phyloP scores from a whole-genome alignment of 2,113 vertebrate genomes.

The Scatophagus argus region DNA sequence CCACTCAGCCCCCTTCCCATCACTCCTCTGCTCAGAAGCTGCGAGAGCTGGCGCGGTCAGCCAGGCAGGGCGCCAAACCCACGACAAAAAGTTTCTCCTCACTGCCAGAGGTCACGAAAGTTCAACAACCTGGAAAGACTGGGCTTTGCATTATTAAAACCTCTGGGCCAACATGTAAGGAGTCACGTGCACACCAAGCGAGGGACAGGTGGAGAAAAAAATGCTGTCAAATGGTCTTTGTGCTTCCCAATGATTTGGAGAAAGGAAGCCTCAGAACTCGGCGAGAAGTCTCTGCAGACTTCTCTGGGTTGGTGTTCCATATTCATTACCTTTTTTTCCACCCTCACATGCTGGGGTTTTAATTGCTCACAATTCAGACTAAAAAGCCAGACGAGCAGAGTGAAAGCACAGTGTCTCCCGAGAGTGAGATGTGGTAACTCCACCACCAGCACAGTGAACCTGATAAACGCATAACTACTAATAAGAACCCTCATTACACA shows the following conservation, averaged over 20 bases:
- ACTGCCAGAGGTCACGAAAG: slow-evolving; percentile 73
- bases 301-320: slow-evolving; percentile 75
- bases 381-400: slow-evolving; percentile 66
- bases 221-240: slow-evolving; percentile 70
- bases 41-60: slow-evolving; percentile 68
- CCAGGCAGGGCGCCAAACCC: slow-evolving; percentile 71
- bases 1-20: slow-evolving; percentile 70
- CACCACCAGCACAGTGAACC: slow-evolving; percentile 64
- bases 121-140: slow-evolving; percentile 80
- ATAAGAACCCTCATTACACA: slow-evolving; percentile 74
- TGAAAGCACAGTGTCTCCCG: slow-evolving; percentile 55
- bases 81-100: slow-evolving; percentile 76
- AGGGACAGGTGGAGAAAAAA: slow-evolving; percentile 34
- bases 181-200: slow-evolving; percentile 43
- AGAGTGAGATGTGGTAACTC: slow-evolving; percentile 69
- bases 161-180: slow-evolving; percentile 65
- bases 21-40: slow-evolving; percentile 60
- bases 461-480: slow-evolving; percentile 69
- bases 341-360: slow-evolving; percentile 71
- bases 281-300: slow-evolving; percentile 66
- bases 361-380: slow-evolving; percentile 77
- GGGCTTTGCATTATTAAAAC: slow-evolving; percentile 76
- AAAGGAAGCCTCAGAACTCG: slow-evolving; percentile 73
- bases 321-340: slow-evolving; percentile 77
- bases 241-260: slow-evolving; percentile 71